Evolutionary conservation across 1,140 invertebrate genomes (phyloP).

Genomic region (Eciton burchellii): DNA sequence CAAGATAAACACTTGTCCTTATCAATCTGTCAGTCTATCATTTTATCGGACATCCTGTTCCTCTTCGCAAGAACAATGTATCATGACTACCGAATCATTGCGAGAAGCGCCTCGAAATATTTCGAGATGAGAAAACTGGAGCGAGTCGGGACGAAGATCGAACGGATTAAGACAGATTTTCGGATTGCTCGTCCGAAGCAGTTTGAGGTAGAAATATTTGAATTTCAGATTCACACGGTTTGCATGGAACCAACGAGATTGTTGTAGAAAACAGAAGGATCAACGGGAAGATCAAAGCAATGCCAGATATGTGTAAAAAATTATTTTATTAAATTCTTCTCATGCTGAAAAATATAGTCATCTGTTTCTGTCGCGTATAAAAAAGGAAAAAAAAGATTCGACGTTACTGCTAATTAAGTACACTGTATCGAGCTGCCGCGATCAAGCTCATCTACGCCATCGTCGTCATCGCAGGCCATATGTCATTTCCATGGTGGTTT

Average conservation of each 20-base stretch:
- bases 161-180: background rate
- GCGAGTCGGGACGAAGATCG: background rate
- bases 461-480: constrained; percentile 61
- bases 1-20: constrained; percentile 43
- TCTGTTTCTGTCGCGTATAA: constrained; percentile 20
- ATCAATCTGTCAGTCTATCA: constrained; percentile 54
- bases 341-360: constrained; percentile 58
- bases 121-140: background rate
- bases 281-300: background rate
- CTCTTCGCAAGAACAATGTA: constrained; percentile 55
- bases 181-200: too few relatives aligned
- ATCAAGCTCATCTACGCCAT: constrained; percentile 50
- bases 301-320: constrained; percentile 58
- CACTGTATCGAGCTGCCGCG: constrained; percentile 46
- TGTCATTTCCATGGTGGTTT: constrained; percentile 84
- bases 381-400: too few relatives aligned
- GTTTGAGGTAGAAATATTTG: too few relatives aligned
- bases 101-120: constrained; percentile 23
- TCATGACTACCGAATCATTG: background rate
- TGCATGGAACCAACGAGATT: too few relatives aligned
- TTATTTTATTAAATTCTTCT: constrained; percentile 64
- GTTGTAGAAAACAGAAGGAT: background rate
- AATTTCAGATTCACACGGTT: too few relatives aligned
- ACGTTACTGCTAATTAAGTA: constrained; percentile 65
- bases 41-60: constrained; percentile 77